Conservation (phyloP, 2,797 vertebrate species). For the Cyclopterus lumpus region DNA sequence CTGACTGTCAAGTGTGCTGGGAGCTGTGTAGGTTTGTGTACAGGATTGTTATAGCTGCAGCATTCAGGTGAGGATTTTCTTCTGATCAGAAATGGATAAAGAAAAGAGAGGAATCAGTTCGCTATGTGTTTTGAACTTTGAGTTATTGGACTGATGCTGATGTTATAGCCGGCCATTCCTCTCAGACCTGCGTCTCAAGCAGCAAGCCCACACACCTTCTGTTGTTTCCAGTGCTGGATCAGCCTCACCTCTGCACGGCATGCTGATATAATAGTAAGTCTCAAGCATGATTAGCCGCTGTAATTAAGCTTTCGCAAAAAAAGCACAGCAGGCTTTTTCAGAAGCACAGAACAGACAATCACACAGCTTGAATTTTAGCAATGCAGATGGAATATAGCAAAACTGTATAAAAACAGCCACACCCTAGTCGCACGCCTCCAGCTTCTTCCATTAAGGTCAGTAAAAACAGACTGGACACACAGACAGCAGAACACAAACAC, state of each 20-base stretch:
- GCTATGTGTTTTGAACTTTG: constrained; percentile 61
- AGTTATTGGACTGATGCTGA: constrained; percentile 57
- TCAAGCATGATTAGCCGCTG: constrained; percentile 76
- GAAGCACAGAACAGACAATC: constrained; percentile 63
- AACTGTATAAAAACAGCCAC: constrained; percentile 72
- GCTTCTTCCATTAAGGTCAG: constrained; percentile 67
- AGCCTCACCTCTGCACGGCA: constrained; percentile 70
- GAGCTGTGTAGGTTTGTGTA: constrained; percentile 47
- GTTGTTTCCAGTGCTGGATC: constrained; percentile 66
- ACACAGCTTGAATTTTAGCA: constrained; percentile 65
- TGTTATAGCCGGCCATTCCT: constrained; percentile 42
- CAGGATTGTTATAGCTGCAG: constrained; percentile 51
- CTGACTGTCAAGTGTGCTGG: constrained; percentile 58
- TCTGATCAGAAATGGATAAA: constrained; percentile 20
- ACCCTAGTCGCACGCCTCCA: constrained; percentile 65
- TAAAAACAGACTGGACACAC: constrained; percentile 60
- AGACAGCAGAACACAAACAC: constrained; percentile 47
- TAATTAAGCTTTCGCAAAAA: constrained; percentile 71
- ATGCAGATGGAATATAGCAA: constrained; percentile 67
- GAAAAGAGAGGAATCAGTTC: constrained; percentile 26
- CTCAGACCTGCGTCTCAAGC: constrained; percentile 49
- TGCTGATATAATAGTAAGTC: constrained; percentile 74
- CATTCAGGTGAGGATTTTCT: constrained; percentile 62
- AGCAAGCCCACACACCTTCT: constrained; percentile 71
- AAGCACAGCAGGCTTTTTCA: constrained; percentile 64